Conservation (phyloP, 2,888 invertebrate species). For the Lepas anatifera region DNA sequence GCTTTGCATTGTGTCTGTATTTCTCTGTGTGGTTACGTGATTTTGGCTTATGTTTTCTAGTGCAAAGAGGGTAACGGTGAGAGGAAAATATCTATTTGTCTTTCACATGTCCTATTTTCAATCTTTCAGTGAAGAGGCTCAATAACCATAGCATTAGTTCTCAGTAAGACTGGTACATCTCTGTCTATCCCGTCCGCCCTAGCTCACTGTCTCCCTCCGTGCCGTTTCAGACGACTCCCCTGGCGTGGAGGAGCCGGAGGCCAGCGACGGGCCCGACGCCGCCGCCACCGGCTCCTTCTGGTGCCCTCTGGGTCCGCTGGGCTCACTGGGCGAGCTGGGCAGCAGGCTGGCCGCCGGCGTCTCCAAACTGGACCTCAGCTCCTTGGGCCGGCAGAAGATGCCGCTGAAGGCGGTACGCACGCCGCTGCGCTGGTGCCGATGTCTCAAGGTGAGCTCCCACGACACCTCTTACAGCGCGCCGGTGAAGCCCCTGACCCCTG, state of each 20-base stretch:
- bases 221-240: neutral
- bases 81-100: too few relatives aligned
- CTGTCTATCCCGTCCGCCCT: too few relatives aligned
- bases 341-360: neutral
- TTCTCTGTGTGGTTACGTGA: too few relatives aligned
- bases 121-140: too few relatives aligned
- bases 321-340: neutral
- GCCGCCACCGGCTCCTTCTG: neutral
- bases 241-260: neutral
- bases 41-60: too few relatives aligned
- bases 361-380: neutral
- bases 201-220: neutral
- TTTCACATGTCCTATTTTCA: too few relatives aligned
- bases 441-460: neutral
- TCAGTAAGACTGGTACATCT: too few relatives aligned
- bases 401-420: neutral
- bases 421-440: constrained; percentile 10
- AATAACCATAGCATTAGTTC: too few relatives aligned
- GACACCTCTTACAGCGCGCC: neutral
- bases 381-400: neutral
- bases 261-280: neutral
- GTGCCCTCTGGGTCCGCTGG: constrained; percentile 8
- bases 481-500: too few relatives aligned
- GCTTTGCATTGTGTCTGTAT: too few relatives aligned
- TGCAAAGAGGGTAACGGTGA: too few relatives aligned